Evolutionary conservation across 2,888 invertebrate genomes (phyloP), one percentile per base, ranked within the genome.

Genomic region (Ischnus inquisitorius): DNA sequence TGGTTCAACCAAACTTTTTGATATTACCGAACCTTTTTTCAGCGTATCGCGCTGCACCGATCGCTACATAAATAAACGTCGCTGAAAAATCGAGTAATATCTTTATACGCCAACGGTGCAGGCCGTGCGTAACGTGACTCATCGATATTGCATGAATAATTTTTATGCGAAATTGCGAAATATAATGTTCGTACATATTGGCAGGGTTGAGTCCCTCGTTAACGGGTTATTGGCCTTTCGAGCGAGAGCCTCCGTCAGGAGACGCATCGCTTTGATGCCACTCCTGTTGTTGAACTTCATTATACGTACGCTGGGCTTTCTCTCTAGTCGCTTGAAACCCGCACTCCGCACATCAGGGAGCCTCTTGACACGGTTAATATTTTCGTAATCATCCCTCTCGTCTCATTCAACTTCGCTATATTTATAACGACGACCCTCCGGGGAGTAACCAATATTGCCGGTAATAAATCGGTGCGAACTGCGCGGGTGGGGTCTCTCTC

Each of bases 321-420:
- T 34, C 22, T 68, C 48, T 43, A 34, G 41, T n/a, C 69, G 62
- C 43, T 57, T n/a, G 46, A 34, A 34, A 69, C n/a, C 43, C 43
- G 22, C 22, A 8, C 51, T 34, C 41, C 46, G 48, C 64, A 48
- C 60, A 54, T 43, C 25, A 54, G 43, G 51, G 57, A 62, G 75
- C 71, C 64, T 60, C 80, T 81, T 71, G 82, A 85, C 80, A 83
- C 79, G 77, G 85, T 80, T 85, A 82, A 85, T 84, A 84, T 87
- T 84, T 82, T 79, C 62, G 69, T 84, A 82, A 83, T 85, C 83
- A 84, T 79, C 79, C 67, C 79, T 79, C 81, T 79, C 67, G 79
- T 79, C 72, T 57, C 76, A 62, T 68, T 46, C 69, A 64, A 41
- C 72, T 71, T 75, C 65, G 28, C 68, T 67, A 71, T 86, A 86